A percentile compares a stretch with the other conserved stretches of the same genome.
These are phyloP conservation scores for Coenonympha arcania DNA, from an alignment of 2,888 invertebrate species.

Conservation along the genomic window DNA sequence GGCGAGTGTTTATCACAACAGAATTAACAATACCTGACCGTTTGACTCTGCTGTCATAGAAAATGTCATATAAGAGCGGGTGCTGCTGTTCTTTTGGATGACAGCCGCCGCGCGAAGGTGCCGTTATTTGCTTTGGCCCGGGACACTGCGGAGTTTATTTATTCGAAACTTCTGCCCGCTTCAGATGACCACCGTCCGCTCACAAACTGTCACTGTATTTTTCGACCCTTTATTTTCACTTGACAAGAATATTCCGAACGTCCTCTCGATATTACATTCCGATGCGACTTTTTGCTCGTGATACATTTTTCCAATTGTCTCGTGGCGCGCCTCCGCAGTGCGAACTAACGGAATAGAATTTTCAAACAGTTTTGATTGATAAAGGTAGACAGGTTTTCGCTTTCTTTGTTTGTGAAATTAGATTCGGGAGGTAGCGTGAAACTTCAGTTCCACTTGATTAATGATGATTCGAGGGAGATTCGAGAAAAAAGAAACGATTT, in stretches of 20 bases:
- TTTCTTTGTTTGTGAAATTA: slow-evolving; percentile 73
- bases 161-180: slow-evolving; percentile 62
- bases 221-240: slow-evolving; percentile 71
- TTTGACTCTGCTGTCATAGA: slow-evolving; percentile 39
- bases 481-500: slow-evolving; percentile 56
- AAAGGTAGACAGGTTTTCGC: slow-evolving; percentile 72
- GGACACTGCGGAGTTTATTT: slow-evolving; percentile 64
- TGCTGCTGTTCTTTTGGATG: slow-evolving; percentile 51
- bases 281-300: slow-evolving; percentile 71
- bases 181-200: slow-evolving; percentile 68
- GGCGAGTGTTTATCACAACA: background rate
- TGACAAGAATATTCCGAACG: slow-evolving; percentile 69
- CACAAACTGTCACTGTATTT: slow-evolving; percentile 70
- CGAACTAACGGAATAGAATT: slow-evolving; percentile 71
- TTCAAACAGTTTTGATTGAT: slow-evolving; percentile 73
- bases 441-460: slow-evolving; percentile 69
- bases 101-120: slow-evolving; percentile 52
- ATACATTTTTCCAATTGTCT: slow-evolving; percentile 73
- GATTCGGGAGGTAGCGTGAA: slow-evolving; percentile 65
- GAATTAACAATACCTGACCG: slow-evolving; percentile 2
- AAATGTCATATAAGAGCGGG: slow-evolving; percentile 54
- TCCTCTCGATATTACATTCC: slow-evolving; percentile 70
- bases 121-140: slow-evolving; percentile 57
- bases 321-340: slow-evolving; percentile 54
- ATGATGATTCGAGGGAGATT: slow-evolving; percentile 59